Conservation (phyloP, 2,113 vertebrate species). For the Perca flavescens region DNA sequence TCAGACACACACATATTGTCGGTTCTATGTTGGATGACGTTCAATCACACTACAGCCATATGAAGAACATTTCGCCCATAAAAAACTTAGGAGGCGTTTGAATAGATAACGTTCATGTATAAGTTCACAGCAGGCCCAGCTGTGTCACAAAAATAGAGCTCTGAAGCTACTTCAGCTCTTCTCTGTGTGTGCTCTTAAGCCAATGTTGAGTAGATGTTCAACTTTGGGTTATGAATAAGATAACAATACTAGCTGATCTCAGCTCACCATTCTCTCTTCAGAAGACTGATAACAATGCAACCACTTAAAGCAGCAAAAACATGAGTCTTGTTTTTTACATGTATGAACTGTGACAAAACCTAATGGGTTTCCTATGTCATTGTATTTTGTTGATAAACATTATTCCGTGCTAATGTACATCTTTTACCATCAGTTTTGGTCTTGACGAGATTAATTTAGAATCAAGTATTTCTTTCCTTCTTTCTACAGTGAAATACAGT, state of each 20-base stretch:
- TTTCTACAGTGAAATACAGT: not conserved
- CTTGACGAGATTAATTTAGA: not conserved
- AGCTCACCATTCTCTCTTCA: not conserved
- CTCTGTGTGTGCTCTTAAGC: not conserved
- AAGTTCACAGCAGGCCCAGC: not conserved
- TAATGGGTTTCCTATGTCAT: not conserved
- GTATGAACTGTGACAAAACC: not conserved
- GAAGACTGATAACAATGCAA: not conserved
- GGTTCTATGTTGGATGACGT: not conserved
- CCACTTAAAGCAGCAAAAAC: not conserved
- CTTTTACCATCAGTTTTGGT: not conserved
- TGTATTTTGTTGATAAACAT: not conserved
- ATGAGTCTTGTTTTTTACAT: not conserved
- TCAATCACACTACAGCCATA: conserved; percentile 6
- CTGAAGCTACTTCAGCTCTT: not conserved
- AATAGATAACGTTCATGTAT: not conserved
- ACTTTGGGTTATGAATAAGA: not conserved
- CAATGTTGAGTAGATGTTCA: not conserved
- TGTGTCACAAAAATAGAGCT: conserved; percentile 15
- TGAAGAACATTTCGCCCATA: not conserved
- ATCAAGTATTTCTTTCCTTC: not conserved
- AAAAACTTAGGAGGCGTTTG: not conserved
- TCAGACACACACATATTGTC: not conserved
- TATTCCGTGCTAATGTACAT: not conserved
- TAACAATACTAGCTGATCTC: not conserved